Evolutionary conservation across 1,140 invertebrate species (phyloP), one percentile per base, ranked within the genome.

Genomic region (Cydia amplana): DNA sequence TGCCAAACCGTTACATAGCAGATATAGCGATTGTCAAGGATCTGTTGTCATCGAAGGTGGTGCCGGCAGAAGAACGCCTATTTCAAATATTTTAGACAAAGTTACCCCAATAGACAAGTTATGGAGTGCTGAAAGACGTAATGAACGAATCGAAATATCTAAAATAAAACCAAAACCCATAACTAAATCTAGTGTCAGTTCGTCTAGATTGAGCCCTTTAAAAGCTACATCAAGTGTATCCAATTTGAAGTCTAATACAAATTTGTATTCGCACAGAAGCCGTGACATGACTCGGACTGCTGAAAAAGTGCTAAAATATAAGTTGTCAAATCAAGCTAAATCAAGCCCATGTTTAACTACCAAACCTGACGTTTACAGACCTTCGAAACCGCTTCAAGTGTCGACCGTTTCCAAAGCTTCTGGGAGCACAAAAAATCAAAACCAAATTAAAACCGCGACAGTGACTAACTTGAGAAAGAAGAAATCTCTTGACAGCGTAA

Each of bases 21-120:
- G 81, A 84, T 84, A 80, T 75, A 80, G 78, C 18, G 77, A 83
- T 46, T 75, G 78, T 10, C 77, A 79, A 74, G 74, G 77, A 32
- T 92, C 88, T 60, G 80, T 93, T 32, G 73, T 90, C 18, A 91
- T 93, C 63, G 89, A 93, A 88, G 92, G 91, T 36, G 93, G 93
- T 18, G 93, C 85, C 40, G 93, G 93, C n/a, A 82, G 92, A 81
- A 87, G 81, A 79, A 93, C 93, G 9, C 93, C 92, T 1, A 93
- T 93, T 74, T 82, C 92, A 14, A 93, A 89, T 84, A 92, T 93
- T 77, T 85, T 93, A 73, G 93, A 93, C 63, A 91, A 86, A 89
- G 89, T 90, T 5, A 91, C 91, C 14, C 85, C 93, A 28, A 79
- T 94, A 75, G 93, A 94, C 79, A 93, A 92, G 84, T 75, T 92